These are phyloP conservation scores for Bungarus multicinctus DNA, from an alignment of 2,113 vertebrate species.

Conservation along the genomic window DNA sequence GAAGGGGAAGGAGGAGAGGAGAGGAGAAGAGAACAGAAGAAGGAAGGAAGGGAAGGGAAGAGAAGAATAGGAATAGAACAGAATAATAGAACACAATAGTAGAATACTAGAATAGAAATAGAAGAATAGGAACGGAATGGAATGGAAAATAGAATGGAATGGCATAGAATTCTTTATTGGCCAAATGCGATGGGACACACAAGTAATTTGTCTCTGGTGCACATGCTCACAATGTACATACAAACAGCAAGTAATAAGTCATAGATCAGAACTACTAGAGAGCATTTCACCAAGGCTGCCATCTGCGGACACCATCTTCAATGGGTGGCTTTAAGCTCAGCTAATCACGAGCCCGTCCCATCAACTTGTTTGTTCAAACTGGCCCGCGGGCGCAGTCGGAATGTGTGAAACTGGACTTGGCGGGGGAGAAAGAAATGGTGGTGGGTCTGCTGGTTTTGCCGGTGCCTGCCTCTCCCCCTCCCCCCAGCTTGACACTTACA, in stretches of 20 bases:
- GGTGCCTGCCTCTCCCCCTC: fast-evolving
- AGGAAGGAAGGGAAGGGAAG: too few relatives aligned
- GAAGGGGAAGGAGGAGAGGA: too few relatives aligned
- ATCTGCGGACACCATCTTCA: not conserved
- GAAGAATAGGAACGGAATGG: too few relatives aligned
- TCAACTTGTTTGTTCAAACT: not conserved
- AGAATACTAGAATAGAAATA: too few relatives aligned
- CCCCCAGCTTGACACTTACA: slow-evolving; percentile 60
- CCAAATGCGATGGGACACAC: not conserved
- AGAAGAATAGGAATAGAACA: too few relatives aligned
- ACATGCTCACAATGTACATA: not conserved
- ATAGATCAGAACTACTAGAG: not conserved
- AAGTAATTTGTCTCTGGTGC: too few relatives aligned
- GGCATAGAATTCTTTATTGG: not conserved
- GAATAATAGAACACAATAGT: too few relatives aligned
- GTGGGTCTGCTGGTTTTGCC: not conserved
- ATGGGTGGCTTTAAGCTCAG: not conserved
- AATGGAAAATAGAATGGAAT: too few relatives aligned
- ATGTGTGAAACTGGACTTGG: not conserved
- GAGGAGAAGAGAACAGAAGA: too few relatives aligned
- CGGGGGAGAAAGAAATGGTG: not conserved
- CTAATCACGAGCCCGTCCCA: too few relatives aligned
- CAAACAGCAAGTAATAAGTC: not conserved
- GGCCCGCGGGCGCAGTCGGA: too few relatives aligned
- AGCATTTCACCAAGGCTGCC: too few relatives aligned